phyloP scores from a whole-genome alignment of 1,140 invertebrate species.

The Philaenus spumarius region DNA sequence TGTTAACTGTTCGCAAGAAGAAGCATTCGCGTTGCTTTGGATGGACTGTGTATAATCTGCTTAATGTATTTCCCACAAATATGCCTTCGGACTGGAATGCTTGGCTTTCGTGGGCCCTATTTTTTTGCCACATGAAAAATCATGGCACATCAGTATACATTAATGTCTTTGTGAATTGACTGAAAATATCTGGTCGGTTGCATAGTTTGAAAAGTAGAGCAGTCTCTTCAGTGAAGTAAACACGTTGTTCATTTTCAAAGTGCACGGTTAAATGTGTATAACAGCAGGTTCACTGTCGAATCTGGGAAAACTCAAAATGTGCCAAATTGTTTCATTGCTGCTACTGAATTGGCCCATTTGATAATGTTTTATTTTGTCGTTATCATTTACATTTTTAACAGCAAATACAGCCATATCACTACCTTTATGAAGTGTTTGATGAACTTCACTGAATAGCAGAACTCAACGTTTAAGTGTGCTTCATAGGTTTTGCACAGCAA shows the following conservation, averaged over 20 bases:
- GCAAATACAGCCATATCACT: too few species aligned
- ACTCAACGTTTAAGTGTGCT: constrained; percentile 41
- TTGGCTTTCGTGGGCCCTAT: not conserved
- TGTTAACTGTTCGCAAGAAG: too few species aligned
- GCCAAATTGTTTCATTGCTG: constrained; percentile 39
- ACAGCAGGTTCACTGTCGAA: constrained; percentile 37
- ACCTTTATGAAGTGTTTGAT: too few species aligned
- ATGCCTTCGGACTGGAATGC: too few species aligned
- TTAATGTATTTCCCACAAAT: too few species aligned
- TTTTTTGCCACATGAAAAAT: not conserved
- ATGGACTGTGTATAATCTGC: too few species aligned
- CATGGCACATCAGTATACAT: not conserved
- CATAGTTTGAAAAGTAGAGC: not conserved
- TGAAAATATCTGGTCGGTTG: not conserved
- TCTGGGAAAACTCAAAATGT: constrained; percentile 36
- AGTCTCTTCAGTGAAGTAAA: constrained; percentile 29
- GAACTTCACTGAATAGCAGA: constrained; percentile 36
- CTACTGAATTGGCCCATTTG: constrained; percentile 40
- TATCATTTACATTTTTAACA: constrained; percentile 18
- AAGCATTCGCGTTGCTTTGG: too few species aligned
- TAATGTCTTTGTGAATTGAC: not conserved
- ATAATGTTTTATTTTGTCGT: constrained; percentile 8
- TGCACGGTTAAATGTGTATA: constrained; percentile 36
- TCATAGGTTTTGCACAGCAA: constrained; percentile 35
- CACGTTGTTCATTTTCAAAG: constrained; percentile 33